Evolutionary conservation across 2,113 vertebrate genomes (phyloP).

Genomic region (Alligator sinensis): DNA sequence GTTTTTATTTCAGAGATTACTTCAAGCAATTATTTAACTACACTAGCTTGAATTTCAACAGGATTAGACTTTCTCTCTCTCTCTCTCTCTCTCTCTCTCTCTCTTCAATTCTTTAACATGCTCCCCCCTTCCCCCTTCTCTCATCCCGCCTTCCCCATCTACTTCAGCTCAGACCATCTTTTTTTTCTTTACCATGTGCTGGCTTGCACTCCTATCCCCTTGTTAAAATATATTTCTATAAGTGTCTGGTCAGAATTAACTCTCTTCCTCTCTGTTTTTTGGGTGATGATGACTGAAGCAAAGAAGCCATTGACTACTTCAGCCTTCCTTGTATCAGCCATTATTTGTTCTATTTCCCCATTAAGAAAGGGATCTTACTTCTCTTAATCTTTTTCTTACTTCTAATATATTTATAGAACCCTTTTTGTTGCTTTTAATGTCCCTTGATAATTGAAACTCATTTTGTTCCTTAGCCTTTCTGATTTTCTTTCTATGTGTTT

Average conservation of each 20-base stretch:
- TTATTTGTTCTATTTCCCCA: not conserved
- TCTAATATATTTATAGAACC: not conserved
- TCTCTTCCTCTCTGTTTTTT: not conserved
- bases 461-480: not conserved
- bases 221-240: not conserved
- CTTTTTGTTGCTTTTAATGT: not conserved
- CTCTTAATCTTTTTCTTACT: not conserved
- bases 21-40: too few species aligned
- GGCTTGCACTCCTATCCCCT: not conserved
- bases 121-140: not conserved
- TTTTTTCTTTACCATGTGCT: not conserved
- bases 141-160: not conserved
- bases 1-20: too few species aligned
- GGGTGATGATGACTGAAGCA: not conserved
- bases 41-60: not conserved
- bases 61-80: accelerated
- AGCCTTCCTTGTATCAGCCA: not conserved
- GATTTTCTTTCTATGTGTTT: not conserved
- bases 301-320: not conserved
- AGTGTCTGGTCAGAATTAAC: not conserved
- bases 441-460: not conserved
- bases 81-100: too few species aligned
- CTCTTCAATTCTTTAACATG: not conserved
- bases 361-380: not conserved
- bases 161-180: not conserved